Percentiles rank a stretch among this genome's conserved stretches.
Conservation (phyloP, 2,888 invertebrate species). For the Apocheima hispidaria region DNA sequence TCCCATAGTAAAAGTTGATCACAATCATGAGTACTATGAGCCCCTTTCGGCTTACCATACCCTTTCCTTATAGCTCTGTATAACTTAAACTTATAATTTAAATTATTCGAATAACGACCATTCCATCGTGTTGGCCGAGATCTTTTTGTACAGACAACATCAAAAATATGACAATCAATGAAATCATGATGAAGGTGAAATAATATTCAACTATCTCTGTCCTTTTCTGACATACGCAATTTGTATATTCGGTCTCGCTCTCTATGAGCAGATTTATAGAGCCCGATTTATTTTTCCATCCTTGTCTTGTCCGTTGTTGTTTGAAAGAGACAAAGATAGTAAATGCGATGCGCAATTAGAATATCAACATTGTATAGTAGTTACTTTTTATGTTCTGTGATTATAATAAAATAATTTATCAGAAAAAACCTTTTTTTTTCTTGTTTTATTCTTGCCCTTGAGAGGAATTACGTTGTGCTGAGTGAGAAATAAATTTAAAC, state of each 20-base stretch:
- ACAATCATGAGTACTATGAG: no score
- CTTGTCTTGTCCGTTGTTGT: conserved; percentile 8
- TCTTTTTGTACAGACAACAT: conserved; percentile 17
- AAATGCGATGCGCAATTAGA: conserved; percentile 1
- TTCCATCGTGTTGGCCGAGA: conserved; percentile 6
- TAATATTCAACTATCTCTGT: conserved; percentile 15
- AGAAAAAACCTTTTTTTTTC: no score
- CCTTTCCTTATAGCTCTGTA: no score
- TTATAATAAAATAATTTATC: conserved; percentile 33
- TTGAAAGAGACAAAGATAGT: conserved; percentile 21
- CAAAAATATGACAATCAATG: conserved; percentile 9
- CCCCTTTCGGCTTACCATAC: no score
- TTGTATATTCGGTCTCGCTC: background rate
- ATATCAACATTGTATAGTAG: conserved; percentile 25
- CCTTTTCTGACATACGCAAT: conserved; percentile 5
- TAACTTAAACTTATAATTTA: no score
- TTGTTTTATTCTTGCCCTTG: conserved; percentile 2
- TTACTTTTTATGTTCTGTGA: conserved; percentile 31
- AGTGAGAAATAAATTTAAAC: no score
- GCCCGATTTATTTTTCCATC: background rate
- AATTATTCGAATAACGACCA: background rate
- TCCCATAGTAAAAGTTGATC: no score
- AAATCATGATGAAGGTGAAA: conserved; percentile 16
- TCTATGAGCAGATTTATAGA: background rate
- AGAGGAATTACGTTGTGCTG: no score